These are phyloP conservation scores for Drosophila navojoa DNA, from an alignment of 1,140 invertebrate genomes.

Conservation along the genomic window DNA sequence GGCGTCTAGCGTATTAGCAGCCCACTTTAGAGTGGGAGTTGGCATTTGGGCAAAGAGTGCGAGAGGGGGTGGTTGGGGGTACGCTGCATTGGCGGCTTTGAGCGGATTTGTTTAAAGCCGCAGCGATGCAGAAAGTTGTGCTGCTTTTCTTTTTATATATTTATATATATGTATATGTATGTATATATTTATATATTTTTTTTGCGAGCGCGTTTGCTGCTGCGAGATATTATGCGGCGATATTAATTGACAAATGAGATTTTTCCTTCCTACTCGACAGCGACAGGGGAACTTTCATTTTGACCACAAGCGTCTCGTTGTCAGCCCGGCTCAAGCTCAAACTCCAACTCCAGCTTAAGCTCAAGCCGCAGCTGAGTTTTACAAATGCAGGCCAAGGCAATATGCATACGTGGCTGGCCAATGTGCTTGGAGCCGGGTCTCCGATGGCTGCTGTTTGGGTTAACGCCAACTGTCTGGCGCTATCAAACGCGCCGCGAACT, in stretches of 20 bases:
- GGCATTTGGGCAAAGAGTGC: background rate
- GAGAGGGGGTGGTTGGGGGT: conserved; percentile 18
- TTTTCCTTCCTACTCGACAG: conserved; percentile 83
- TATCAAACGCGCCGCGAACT: conserved; percentile 60
- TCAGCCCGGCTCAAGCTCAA: conserved; percentile 48
- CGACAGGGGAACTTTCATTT: conserved; percentile 82
- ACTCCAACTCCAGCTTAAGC: conserved; percentile 6
- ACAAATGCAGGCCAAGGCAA: conserved; percentile 75
- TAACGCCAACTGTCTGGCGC: conserved; percentile 54
- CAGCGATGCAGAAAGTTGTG: conserved; percentile 72
- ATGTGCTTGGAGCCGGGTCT: conserved; percentile 12
- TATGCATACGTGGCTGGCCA: conserved; percentile 28
- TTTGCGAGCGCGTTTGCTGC: conserved; percentile 19
- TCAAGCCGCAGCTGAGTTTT: conserved; percentile 11
- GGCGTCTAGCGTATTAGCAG: conserved; percentile 46
- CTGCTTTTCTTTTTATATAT: conserved; percentile 61
- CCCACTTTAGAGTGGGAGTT: conserved; percentile 37
- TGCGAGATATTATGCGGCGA: conserved; percentile 79
- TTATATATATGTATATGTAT: conserved; percentile 17
- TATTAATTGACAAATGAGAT: conserved; percentile 84
- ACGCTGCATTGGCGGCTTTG: conserved; percentile 32
- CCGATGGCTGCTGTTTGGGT: conserved; percentile 46
- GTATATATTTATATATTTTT: conserved; percentile 23
- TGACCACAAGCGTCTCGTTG: conserved; percentile 74
- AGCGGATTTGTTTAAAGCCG: conserved; percentile 74